Evolutionary conservation across 2,888 invertebrate genomes (phyloP).

Genomic region (Parascotia fuliginaria): DNA sequence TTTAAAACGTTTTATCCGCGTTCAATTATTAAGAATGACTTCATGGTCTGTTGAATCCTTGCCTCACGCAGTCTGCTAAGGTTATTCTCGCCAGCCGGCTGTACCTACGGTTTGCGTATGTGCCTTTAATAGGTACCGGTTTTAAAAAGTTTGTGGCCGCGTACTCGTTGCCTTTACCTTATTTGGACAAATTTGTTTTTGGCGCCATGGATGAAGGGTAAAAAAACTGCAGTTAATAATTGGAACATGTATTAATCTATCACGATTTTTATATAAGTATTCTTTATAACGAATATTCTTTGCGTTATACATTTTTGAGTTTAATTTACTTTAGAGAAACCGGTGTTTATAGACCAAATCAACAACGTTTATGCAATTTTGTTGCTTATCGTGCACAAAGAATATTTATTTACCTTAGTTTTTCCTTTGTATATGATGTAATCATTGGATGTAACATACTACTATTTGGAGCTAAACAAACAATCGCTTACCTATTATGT

Average conservation of each 20-base stretch:
- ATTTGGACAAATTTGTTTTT: conserved; percentile 43
- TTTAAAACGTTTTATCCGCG: conserved; percentile 12
- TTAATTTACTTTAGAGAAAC: background rate
- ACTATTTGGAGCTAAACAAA: background rate
- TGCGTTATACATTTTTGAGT: background rate
- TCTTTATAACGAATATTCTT: background rate
- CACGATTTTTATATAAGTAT: background rate
- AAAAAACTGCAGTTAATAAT: background rate
- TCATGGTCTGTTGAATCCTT: conserved; percentile 44
- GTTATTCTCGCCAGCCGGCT: conserved; percentile 68
- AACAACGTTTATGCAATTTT: background rate
- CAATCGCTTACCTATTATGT: conserved; percentile 9
- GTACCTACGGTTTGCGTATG: conserved; percentile 55
- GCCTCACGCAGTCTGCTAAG: conserved; percentile 66
- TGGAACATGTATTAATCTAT: background rate
- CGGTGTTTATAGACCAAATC: background rate
- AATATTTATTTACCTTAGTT: background rate
- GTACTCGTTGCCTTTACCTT: conserved; percentile 44
- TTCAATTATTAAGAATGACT: conserved; percentile 23
- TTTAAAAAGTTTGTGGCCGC: conserved; percentile 50
- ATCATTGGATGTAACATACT: background rate
- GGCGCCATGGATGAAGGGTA: conserved; percentile 69
- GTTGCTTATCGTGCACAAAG: conserved; percentile 1
- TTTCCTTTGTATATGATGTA: background rate
- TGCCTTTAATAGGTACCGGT: conserved; percentile 58